These are phyloP conservation scores for Eristalis tenax DNA, from an alignment of 2,888 invertebrate species.

Conservation along the genomic window DNA sequence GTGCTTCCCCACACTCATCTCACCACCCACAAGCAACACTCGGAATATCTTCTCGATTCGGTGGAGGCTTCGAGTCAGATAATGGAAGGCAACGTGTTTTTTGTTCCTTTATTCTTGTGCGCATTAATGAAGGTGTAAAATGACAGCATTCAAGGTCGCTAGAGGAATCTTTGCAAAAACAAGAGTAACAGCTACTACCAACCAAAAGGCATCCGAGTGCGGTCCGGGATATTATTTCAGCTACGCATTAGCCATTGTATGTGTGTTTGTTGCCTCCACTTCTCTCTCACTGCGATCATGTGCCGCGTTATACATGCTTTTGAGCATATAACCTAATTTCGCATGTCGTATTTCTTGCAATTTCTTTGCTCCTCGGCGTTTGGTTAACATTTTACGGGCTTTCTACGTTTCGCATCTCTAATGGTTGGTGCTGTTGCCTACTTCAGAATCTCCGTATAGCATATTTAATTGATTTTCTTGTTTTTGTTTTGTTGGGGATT, in stretches of 20 bases:
- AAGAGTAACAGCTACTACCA: slow-evolving; percentile 10
- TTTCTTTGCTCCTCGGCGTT: not conserved
- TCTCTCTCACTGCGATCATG: not conserved
- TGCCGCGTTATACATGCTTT: not conserved
- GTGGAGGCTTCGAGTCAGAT: not conserved
- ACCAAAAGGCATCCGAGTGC: not conserved
- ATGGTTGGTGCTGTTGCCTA: not conserved
- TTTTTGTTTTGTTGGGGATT: not conserved
- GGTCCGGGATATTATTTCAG: not conserved
- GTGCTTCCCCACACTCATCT: not conserved
- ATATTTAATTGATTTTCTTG: not conserved
- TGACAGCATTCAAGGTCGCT: slow-evolving; percentile 36
- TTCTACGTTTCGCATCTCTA: slow-evolving; percentile 36
- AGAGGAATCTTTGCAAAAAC: slow-evolving; percentile 17
- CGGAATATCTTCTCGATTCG: not conserved
- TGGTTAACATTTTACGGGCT: slow-evolving; percentile 12
- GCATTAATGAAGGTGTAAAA: slow-evolving; percentile 34
- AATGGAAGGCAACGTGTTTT: not conserved
- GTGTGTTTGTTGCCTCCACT: not conserved
- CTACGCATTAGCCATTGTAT: slow-evolving; percentile 12
- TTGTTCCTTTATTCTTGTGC: slow-evolving; percentile 5
- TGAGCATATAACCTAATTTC: not conserved
- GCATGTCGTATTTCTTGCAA: not conserved
- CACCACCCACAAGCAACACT: not conserved
- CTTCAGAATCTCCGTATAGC: slow-evolving; percentile 11